Percentiles rank a stretch among this genome's conserved stretches.
Evolutionary conservation across 1,140 invertebrate species (phyloP).

Genomic region (Melitaea cinxia): DNA sequence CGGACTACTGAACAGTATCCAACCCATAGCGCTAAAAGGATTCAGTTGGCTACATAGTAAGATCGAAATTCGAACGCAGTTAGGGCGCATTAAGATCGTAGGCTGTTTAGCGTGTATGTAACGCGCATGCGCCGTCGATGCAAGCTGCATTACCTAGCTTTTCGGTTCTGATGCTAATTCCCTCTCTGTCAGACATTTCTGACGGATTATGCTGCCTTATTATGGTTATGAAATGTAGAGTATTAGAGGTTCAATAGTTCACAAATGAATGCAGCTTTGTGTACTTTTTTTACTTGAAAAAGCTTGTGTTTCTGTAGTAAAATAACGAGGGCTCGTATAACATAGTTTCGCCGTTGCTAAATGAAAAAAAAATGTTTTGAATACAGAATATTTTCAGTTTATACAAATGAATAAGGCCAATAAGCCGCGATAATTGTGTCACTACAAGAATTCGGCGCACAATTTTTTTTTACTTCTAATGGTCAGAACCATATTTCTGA

Average conservation of each 20-base stretch:
- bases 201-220: constrained; percentile 3
- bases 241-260: background rate
- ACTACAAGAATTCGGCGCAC: too few species aligned
- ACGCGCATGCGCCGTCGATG: constrained; percentile 67
- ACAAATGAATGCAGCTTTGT: background rate
- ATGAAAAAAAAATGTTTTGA: too few species aligned
- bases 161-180: constrained; percentile 27
- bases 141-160: constrained; percentile 60
- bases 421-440: too few species aligned
- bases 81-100: constrained; percentile 59
- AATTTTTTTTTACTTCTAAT: too few species aligned
- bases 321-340: background rate
- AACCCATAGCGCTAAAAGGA: constrained; percentile 57
- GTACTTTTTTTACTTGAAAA: background rate
- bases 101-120: constrained; percentile 58
- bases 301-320: background rate
- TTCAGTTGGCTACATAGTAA: constrained; percentile 73
- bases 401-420: too few species aligned
- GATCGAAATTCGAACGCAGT: constrained; percentile 79
- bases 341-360: too few species aligned
- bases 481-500: too few species aligned
- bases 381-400: too few species aligned
- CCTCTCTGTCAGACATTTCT: constrained; percentile 8
- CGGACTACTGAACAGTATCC: constrained; percentile 50
- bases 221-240: background rate